Evolutionary conservation across 2,888 invertebrate genomes (phyloP).

Genomic region (Perizoma flavofasciatum): DNA sequence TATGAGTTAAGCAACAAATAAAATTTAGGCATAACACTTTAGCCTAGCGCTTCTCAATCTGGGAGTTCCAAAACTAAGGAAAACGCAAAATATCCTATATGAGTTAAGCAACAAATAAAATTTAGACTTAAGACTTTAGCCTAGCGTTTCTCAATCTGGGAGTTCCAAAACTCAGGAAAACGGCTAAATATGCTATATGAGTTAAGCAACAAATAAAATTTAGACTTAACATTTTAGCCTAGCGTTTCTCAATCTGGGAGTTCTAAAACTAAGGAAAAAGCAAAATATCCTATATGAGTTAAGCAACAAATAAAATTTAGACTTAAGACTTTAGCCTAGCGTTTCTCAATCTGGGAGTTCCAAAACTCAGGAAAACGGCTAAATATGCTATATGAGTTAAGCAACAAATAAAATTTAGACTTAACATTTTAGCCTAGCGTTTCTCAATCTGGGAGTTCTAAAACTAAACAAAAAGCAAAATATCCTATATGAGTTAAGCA

Average conservation of each 20-base stretch:
- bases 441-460: too few relatives aligned
- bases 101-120: constrained; percentile 9
- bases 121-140: not conserved
- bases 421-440: too few relatives aligned
- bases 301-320: constrained; percentile 10
- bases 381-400: too few relatives aligned
- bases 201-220: too few relatives aligned
- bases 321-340: not conserved
- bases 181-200: not conserved
- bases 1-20: constrained; percentile 4
- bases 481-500: constrained; percentile 1
- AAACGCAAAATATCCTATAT: constrained; percentile 1
- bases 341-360: not conserved
- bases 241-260: too few relatives aligned
- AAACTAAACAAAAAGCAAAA: constrained; percentile 13
- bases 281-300: constrained; percentile 5
- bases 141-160: not conserved
- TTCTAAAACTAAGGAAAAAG: too few relatives aligned
- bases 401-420: too few relatives aligned
- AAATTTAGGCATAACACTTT: not conserved
- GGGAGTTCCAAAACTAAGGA: not conserved
- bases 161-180: not conserved
- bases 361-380: not conserved
- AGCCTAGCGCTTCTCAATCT: not conserved
- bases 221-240: too few relatives aligned